Percentiles rank a stretch among this genome's conserved stretches.
Evolutionary conservation across 2,888 invertebrate species (phyloP).

Genomic region (Drosophila multiciliata): DNA sequence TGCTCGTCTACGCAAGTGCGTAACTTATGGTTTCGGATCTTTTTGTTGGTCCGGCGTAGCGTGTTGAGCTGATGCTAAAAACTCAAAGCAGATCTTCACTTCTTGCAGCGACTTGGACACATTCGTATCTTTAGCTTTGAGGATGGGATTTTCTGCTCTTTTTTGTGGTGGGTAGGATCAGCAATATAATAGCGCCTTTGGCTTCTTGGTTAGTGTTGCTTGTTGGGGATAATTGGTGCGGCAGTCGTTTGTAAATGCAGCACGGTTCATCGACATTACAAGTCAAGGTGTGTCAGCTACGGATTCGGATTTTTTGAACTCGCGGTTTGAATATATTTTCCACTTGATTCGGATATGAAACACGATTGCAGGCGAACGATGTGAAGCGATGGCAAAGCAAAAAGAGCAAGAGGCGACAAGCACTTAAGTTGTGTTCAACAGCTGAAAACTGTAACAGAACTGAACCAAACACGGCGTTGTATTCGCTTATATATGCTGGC

Average conservation of each 20-base stretch:
- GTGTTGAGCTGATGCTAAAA: conserved; percentile 6
- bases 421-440: conserved; percentile 81
- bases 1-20: conserved; percentile 25
- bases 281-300: conserved; percentile 58
- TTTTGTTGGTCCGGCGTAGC: conserved; percentile 20
- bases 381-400: not conserved
- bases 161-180: conserved; percentile 8
- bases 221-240: conserved; percentile 54
- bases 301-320: conserved; percentile 4
- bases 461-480: conserved; percentile 63
- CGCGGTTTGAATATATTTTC: conserved; percentile 10
- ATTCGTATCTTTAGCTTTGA: conserved; percentile 36
- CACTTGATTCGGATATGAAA: conserved; percentile 40
- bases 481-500: conserved; percentile 74
- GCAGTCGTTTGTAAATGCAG: conserved; percentile 66
- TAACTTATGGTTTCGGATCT: conserved; percentile 1
- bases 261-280: conserved; percentile 80
- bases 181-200: conserved; percentile 19
- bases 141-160: no score
- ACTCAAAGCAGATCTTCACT: conserved; percentile 1
- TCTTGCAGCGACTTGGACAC: conserved; percentile 51
- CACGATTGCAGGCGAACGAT: conserved; percentile 20
- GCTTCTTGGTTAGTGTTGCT: conserved; percentile 24
- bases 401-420: conserved; percentile 5
- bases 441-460: conserved; percentile 83